These are phyloP conservation scores for Alloscopus bannaensis DNA, from an alignment of 2,888 invertebrate species.

Conservation along the genomic window DNA sequence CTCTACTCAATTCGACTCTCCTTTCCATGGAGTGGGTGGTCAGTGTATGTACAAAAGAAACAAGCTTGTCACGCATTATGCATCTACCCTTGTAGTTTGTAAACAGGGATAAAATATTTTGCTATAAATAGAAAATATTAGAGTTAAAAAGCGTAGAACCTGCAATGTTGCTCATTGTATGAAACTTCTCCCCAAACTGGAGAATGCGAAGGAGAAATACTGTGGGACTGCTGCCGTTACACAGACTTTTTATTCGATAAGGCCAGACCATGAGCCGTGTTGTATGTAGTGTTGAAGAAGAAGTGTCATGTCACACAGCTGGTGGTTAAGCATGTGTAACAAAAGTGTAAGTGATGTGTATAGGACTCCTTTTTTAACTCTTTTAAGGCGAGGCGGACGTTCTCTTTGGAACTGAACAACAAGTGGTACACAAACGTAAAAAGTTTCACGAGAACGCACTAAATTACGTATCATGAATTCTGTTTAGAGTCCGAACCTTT, in stretches of 20 bases:
- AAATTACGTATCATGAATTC: too few relatives aligned
- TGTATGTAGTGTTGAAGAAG: conserved; percentile 52
- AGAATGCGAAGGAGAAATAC: conserved; percentile 7
- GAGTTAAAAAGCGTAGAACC: conserved; percentile 23
- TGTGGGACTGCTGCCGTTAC: neutral
- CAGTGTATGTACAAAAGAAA: too few relatives aligned
- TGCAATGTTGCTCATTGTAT: neutral
- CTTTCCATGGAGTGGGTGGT: conserved; percentile 8
- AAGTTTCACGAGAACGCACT: too few relatives aligned
- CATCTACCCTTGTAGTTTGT: neutral
- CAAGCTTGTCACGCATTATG: neutral
- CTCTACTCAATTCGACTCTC: conserved; percentile 14
- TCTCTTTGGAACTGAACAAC: conserved; percentile 31
- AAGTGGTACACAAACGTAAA: conserved; percentile 51
- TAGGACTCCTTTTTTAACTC: conserved; percentile 48
- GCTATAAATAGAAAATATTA: neutral
- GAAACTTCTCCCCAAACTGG: neutral
- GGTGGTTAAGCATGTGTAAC: conserved; percentile 71
- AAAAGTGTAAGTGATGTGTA: conserved; percentile 65
- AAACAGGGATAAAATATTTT: conserved; percentile 9
- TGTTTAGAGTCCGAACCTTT: too few relatives aligned
- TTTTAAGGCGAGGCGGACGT: conserved; percentile 36
- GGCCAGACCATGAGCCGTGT: neutral
- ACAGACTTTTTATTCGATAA: neutral
- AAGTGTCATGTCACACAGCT: conserved; percentile 71